Percentiles rank a stretch among this genome's conserved stretches.
Conservation (phyloP, 2,797 vertebrate genomes). For the Manis javanica region DNA sequence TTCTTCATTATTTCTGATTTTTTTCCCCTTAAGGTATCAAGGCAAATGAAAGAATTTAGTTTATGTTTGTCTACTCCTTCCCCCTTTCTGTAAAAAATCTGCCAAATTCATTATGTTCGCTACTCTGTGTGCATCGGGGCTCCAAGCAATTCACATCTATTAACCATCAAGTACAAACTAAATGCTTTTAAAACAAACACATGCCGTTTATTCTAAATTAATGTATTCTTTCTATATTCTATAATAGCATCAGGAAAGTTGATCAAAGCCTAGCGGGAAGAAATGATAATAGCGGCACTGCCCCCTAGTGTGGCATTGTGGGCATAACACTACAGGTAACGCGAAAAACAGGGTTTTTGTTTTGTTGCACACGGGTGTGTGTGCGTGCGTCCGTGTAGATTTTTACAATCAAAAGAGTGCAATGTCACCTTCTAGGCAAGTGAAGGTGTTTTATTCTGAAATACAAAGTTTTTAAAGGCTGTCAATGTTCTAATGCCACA, state of each 20-base stretch:
- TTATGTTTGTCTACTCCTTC: conserved; percentile 42
- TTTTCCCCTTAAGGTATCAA: conserved; percentile 38
- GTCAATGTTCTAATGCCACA: not conserved
- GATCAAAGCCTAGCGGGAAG: not conserved
- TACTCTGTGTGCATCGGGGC: conserved; percentile 45
- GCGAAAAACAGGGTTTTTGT: not conserved
- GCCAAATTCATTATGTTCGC: conserved; percentile 72
- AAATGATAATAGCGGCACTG: conserved; percentile 85
- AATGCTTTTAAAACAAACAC: conserved; percentile 81
- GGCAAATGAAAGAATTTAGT: conserved; percentile 75
- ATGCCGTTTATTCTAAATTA: conserved; percentile 81
- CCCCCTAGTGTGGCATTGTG: conserved; percentile 84
- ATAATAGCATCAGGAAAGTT: conserved; percentile 56
- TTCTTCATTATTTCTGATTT: conserved; percentile 74
- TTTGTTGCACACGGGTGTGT: not conserved
- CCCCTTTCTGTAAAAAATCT: conserved; percentile 30
- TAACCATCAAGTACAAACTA: conserved; percentile 80
- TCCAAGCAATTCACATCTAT: conserved; percentile 76
- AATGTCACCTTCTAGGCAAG: not conserved
- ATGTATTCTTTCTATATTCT: conserved; percentile 69
- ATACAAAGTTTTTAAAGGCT: not conserved
- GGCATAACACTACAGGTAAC: conserved; percentile 22
- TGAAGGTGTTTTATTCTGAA: not conserved
- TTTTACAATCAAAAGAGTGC: not conserved
- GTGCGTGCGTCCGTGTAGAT: no score